These are phyloP conservation scores for Oenanthe melanoleuca DNA, from an alignment of 2,113 vertebrate species.

Conservation along the genomic window DNA sequence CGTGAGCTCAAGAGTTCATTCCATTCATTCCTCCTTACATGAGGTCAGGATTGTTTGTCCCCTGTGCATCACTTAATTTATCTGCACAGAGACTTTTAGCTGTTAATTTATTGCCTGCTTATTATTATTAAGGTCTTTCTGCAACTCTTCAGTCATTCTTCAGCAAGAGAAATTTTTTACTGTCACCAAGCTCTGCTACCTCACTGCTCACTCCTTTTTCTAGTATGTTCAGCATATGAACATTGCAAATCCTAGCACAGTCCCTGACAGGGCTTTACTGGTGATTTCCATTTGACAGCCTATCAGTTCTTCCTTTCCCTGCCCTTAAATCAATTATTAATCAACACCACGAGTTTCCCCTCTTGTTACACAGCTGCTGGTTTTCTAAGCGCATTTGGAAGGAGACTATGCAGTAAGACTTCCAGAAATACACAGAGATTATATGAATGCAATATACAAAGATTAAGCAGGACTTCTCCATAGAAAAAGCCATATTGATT, in stretches of 20 bases:
- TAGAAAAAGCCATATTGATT: background rate
- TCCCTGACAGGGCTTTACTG: background rate
- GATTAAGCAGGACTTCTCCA: background rate
- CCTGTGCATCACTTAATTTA: background rate
- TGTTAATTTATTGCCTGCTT: background rate
- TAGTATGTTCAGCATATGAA: background rate
- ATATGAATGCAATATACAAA: background rate
- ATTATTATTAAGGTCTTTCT: background rate
- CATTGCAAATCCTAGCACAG: background rate
- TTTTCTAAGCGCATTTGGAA: background rate
- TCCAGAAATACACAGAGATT: background rate
- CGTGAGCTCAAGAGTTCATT: background rate
- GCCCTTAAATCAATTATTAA: background rate
- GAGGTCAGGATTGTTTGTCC: background rate
- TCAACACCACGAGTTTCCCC: background rate
- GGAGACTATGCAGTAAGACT: background rate
- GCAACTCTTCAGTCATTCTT: background rate
- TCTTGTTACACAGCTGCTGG: background rate
- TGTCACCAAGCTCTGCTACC: background rate
- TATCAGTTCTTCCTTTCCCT: background rate
- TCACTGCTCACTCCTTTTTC: background rate
- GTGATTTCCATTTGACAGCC: background rate
- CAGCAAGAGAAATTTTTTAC: background rate
- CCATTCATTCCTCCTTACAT: background rate
- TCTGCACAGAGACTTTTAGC: background rate